Percentiles rank a stretch among this genome's conserved stretches.
These are phyloP conservation scores for Nebria brevicollis DNA, from an alignment of 2,888 invertebrate species.

Conservation along the genomic window DNA sequence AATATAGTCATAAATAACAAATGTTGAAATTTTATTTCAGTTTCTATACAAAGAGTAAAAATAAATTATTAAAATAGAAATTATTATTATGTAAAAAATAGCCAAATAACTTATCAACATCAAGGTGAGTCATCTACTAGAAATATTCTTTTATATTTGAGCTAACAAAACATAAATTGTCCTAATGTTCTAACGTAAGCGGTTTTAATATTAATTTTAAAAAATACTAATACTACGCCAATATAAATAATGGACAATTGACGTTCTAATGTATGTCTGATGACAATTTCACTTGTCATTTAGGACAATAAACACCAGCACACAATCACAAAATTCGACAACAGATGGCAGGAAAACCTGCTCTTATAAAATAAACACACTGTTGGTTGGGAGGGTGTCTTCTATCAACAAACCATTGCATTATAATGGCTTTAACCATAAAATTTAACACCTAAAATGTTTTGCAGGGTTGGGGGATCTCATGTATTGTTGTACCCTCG, in stretches of 20 bases:
- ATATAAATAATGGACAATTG: background rate
- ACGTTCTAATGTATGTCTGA: slow-evolving; percentile 8
- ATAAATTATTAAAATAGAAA: too few relatives aligned
- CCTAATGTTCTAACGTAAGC: too few relatives aligned
- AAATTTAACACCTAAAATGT: slow-evolving; percentile 41
- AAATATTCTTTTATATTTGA: too few relatives aligned
- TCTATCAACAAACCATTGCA: slow-evolving; percentile 58
- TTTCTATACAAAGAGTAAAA: too few relatives aligned
- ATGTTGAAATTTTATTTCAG: too few relatives aligned
- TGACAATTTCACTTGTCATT: slow-evolving; percentile 43
- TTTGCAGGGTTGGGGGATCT: slow-evolving; percentile 20
- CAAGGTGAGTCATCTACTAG: too few relatives aligned
- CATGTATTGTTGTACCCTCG: background rate
- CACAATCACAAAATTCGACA: slow-evolving; percentile 13
- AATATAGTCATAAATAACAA: too few relatives aligned
- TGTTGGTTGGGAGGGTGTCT: slow-evolving; percentile 27
- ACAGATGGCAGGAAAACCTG: slow-evolving; percentile 33
- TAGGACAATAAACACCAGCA: slow-evolving; percentile 28
- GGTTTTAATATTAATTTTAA: too few relatives aligned
- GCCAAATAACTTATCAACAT: too few relatives aligned
- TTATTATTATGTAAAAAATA: too few relatives aligned
- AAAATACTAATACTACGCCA: background rate
- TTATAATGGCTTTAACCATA: slow-evolving; percentile 52
- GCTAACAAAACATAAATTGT: too few relatives aligned
- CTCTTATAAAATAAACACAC: slow-evolving; percentile 31